Evolutionary conservation across 2,797 vertebrate genomes (phyloP).

Genomic region (Natrix natrix): DNA sequence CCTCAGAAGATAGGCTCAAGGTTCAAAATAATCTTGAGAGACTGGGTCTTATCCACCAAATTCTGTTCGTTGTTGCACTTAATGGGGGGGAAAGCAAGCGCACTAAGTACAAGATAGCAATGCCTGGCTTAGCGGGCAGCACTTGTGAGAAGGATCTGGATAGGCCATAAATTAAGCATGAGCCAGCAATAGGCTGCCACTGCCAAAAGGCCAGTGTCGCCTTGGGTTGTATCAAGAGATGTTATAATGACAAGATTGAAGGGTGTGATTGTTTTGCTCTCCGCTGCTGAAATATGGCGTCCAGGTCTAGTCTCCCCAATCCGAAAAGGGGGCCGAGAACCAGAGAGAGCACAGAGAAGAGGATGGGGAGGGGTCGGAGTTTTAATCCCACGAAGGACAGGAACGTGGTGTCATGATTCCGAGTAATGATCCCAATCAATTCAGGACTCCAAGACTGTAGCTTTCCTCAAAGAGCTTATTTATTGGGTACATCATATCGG

Average conservation of each 20-base stretch:
- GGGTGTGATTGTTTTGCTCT: neutral
- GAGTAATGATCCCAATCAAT: no score
- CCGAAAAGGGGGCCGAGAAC: neutral
- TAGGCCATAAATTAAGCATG: neutral
- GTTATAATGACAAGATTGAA: neutral
- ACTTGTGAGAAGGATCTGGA: neutral
- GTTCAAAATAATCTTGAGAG: neutral
- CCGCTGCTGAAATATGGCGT: neutral
- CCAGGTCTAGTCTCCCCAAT: neutral
- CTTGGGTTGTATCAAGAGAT: neutral
- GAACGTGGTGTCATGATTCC: neutral
- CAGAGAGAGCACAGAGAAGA: neutral
- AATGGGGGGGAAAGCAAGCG: neutral
- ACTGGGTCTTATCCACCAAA: neutral
- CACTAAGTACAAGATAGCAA: neutral
- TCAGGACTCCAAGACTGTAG: no score
- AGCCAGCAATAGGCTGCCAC: neutral
- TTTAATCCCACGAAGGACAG: neutral
- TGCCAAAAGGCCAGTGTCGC: neutral
- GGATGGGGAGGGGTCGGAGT: neutral
- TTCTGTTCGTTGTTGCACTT: neutral
- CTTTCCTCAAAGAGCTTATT: no score
- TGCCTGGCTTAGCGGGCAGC: neutral
- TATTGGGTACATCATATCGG: no score
- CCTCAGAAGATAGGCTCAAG: neutral